Percentiles rank a stretch among this genome's conserved stretches.
Conservation (phyloP, 2,113 vertebrate species). For the Gallinago media region DNA sequence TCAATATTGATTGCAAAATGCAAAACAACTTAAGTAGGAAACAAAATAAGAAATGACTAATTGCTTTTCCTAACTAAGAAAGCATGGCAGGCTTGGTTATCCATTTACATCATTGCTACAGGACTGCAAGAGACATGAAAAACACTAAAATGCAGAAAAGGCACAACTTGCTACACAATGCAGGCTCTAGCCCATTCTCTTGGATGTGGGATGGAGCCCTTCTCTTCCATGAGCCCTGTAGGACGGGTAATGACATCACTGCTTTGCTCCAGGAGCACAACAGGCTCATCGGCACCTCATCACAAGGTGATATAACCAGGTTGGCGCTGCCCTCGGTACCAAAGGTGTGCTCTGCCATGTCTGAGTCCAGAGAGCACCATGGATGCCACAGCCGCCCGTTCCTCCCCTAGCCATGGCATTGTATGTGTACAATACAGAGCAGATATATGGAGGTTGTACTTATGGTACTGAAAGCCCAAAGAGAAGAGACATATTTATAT, state of each 20-base stretch:
- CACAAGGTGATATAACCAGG: accelerated
- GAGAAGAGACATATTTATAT: neutral
- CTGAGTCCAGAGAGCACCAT: accelerated
- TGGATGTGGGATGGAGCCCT: neutral
- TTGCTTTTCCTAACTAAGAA: constrained; percentile 36
- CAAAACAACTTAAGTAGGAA: constrained; percentile 21
- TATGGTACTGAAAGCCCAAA: neutral
- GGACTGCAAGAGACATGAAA: neutral
- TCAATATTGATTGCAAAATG: constrained; percentile 56
- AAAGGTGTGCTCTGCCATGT: accelerated
- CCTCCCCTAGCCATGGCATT: neutral
- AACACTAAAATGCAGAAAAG: neutral
- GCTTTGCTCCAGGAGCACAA: neutral
- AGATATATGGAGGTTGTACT: neutral
- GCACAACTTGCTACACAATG: accelerated
- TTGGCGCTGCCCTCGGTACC: accelerated
- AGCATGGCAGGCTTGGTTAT: neutral
- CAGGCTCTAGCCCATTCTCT: neutral
- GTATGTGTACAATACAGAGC: accelerated
- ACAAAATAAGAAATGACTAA: constrained; percentile 38
- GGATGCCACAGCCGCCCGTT: neutral
- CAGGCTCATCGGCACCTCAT: accelerated
- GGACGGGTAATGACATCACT: accelerated
- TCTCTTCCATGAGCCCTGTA: accelerated
- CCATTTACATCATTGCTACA: neutral